A percentile compares a stretch with the other conserved stretches of the same genome.
Conservation (phyloP, 2,113 vertebrate genomes). For the Cacatua alba region DNA sequence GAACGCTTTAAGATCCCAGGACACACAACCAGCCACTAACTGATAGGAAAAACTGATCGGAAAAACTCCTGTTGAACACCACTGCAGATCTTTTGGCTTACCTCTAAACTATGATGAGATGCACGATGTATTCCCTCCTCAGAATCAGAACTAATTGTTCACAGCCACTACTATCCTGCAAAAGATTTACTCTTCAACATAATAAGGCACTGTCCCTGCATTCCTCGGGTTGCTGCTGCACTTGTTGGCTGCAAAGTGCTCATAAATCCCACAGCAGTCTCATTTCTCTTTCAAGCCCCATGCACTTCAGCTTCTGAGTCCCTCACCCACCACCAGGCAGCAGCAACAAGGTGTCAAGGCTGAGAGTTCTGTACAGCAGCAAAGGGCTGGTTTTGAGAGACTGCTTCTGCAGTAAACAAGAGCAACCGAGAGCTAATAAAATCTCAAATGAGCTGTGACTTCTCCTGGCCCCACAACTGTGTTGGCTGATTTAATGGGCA, state of each 20-base stretch:
- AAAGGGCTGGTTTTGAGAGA: conserved; percentile 47
- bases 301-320: not conserved
- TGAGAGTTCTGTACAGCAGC: conserved; percentile 1
- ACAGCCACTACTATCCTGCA: not conserved
- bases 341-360: not conserved
- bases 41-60: not conserved
- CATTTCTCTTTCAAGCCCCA: not conserved
- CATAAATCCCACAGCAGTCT: not conserved
- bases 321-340: not conserved
- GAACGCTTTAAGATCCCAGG: not conserved
- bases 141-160: not conserved
- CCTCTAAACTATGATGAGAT: not conserved
- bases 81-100: not conserved
- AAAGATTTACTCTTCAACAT: not conserved
- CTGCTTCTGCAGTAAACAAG: conserved; percentile 61
- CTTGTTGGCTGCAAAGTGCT: not conserved
- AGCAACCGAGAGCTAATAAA: conserved; percentile 73
- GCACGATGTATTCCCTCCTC: not conserved
- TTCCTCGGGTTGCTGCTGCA: not conserved
- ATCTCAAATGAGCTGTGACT: conserved; percentile 80
- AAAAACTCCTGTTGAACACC: not conserved
- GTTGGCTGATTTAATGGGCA: conserved; percentile 76
- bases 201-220: not conserved
- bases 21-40: not conserved
- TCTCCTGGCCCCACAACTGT: conserved; percentile 72